Base-by-base conservation (phyloP, 2,113 vertebrate species). In the Cyrtonyx montezumae region DNA sequence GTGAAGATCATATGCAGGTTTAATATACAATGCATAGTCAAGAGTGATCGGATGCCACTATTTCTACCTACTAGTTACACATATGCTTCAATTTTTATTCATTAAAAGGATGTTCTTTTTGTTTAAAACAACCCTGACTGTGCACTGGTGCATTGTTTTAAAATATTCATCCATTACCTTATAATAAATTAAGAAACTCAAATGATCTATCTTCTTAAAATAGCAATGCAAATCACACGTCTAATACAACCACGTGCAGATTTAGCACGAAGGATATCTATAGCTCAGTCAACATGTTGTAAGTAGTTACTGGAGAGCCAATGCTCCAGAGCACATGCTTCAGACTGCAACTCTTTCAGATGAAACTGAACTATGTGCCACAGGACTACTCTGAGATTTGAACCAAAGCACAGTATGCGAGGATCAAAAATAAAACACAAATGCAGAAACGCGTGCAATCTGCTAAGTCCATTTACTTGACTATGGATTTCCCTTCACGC, bases 371-470 rank as follows among this genome's bases (percentile, higher is more conserved):
- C 51, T 30, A 9, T 9, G 2, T 68, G 55, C 59, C 46, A 28
- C 65, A 86, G 69, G 34, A 62, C 34, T 77, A 34, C 68, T 79
- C 51, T 68, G 43, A 90, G 61, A 80, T 61, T 77, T 22, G 2
- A 86, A 80, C 13, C 45, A 80, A 83, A 53, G 51, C 26, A 17
- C 51, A 53, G 26, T 6, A 9, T 30, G 51, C 9, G 51, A 30
- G 28, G 51, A 67, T 92, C 87, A 87, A 87, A 94, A 92, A 82
- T 66, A 79, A 92, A 81, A 84, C 67, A 68, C 43, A 88, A 80
- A 76, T 20, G 25, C 67, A 89, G 82, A 90, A 91, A 85, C 40
- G 45, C 23, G 8, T 0, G 0, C 71, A 86, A 94, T 76, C 75
- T 84, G 74, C 81, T 91, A 73, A 1, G 37, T 34, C 22, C 71